These are phyloP conservation scores for Forbesichthys papilliferus DNA, from an alignment of 2,113 vertebrate genomes.

Conservation along the genomic window DNA sequence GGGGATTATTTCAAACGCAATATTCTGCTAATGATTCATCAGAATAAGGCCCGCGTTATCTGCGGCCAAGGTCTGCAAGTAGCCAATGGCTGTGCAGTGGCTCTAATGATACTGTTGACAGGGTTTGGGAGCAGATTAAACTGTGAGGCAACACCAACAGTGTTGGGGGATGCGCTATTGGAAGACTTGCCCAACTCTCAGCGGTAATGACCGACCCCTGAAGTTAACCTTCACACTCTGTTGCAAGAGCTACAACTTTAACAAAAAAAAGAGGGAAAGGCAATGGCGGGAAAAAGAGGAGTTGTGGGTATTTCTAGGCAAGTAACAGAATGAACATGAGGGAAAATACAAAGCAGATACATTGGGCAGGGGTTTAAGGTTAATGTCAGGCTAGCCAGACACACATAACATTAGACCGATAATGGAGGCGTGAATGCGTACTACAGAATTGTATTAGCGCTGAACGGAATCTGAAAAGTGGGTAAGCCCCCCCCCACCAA, in stretches of 20 bases:
- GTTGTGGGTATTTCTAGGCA: neutral
- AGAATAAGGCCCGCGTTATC: conserved; percentile 27
- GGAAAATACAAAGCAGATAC: neutral
- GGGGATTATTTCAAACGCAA: neutral
- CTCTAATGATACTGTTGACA: conserved; percentile 47
- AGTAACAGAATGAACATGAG: neutral
- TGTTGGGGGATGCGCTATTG: conserved; percentile 18
- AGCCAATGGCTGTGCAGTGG: conserved; percentile 30
- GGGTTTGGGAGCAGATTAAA: conserved; percentile 43
- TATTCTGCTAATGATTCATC: conserved; percentile 42
- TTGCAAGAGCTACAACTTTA: conserved; percentile 22
- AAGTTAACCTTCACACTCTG: conserved; percentile 58
- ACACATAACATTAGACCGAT: conserved; percentile 42
- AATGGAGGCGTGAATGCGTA: conserved; percentile 33
- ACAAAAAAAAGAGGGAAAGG: too few species aligned
- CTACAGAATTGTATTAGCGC: conserved; percentile 18
- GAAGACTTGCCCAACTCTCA: conserved; percentile 44
- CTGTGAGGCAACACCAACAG: conserved; percentile 39
- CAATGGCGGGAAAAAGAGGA: conserved; percentile 9
- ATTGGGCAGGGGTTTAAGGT: too few species aligned
- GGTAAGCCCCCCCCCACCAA: conserved; percentile 39
- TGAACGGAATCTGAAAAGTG: conserved; percentile 51
- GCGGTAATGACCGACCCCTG: conserved; percentile 42
- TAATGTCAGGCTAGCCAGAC: conserved; percentile 24
- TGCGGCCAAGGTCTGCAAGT: conserved; percentile 24